Percentiles rank a stretch among this genome's conserved stretches.
Evolutionary conservation across 2,113 vertebrate species (phyloP).

Genomic region (Pongo pygmaeus): DNA sequence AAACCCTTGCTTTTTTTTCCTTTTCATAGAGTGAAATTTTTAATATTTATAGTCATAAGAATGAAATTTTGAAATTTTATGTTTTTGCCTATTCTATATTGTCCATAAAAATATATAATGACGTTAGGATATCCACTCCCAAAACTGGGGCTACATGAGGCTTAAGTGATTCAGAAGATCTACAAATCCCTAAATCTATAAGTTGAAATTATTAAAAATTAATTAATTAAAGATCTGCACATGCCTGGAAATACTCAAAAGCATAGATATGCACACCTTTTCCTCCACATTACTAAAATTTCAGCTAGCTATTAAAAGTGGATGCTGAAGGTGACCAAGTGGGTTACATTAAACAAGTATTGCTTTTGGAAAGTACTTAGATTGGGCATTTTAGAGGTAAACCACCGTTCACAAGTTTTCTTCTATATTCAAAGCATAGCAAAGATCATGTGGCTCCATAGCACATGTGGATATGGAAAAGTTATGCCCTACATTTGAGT

Average conservation of each 20-base stretch:
- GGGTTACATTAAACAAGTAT: background rate
- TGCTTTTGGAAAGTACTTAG: background rate
- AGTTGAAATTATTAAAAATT: too few relatives aligned
- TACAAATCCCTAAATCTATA: background rate
- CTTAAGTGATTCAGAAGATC: background rate
- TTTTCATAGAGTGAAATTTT: background rate
- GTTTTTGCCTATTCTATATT: background rate
- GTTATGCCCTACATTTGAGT: background rate
- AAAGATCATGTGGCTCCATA: background rate
- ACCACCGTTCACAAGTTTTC: background rate
- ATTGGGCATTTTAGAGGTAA: background rate
- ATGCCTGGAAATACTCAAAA: background rate
- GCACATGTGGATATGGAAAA: background rate
- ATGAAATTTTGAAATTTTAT: conserved; percentile 17
- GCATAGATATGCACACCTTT: background rate
- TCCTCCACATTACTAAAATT: background rate
- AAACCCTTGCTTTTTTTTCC: background rate
- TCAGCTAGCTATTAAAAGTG: background rate
- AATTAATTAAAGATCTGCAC: background rate
- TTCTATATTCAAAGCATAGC: background rate
- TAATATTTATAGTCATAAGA: background rate
- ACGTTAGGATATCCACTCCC: background rate
- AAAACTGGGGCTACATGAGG: background rate
- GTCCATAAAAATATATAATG: background rate
- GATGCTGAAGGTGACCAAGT: background rate